These are phyloP conservation scores for Laspeyria flexula DNA, from an alignment of 2,888 invertebrate species.

Conservation along the genomic window DNA sequence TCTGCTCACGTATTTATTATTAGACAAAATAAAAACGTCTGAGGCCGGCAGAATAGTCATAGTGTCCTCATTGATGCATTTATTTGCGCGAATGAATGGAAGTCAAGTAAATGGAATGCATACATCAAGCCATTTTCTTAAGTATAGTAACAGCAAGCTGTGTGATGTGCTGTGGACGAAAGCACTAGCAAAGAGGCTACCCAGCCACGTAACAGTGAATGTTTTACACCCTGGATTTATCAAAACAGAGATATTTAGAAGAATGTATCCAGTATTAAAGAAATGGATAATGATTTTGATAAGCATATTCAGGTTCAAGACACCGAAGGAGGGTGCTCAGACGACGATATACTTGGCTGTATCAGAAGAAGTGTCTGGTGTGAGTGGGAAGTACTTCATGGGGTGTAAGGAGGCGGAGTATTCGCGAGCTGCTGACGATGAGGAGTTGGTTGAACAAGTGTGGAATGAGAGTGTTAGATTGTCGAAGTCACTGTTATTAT, in stretches of 20 bases:
- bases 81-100: constrained; percentile 72
- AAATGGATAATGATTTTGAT: constrained; percentile 84
- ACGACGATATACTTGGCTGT: constrained; percentile 91
- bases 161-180: constrained; percentile 72
- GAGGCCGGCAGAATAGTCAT: constrained; percentile 75
- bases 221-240: constrained; percentile 94
- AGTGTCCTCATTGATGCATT: constrained; percentile 70
- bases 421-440: constrained; percentile 85
- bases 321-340: constrained; percentile 91
- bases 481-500: no score
- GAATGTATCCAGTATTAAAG: constrained; percentile 69
- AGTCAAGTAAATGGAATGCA: constrained; percentile 49
- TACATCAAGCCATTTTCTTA: constrained; percentile 60
- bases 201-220: constrained; percentile 89
- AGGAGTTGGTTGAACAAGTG: constrained; percentile 89
- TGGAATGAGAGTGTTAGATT: constrained; percentile 87
- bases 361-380: constrained; percentile 88
- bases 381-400: constrained; percentile 90
- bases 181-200: constrained; percentile 67
- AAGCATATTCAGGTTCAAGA: constrained; percentile 87
- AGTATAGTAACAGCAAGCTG: constrained; percentile 79
- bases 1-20: constrained; percentile 88
- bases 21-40: constrained; percentile 73
- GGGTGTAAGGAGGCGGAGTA: constrained; percentile 89
- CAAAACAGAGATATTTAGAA: constrained; percentile 91